These are phyloP conservation scores for Tetragonula carbonaria DNA, from an alignment of 2,888 invertebrate species.

Conservation along the genomic window DNA sequence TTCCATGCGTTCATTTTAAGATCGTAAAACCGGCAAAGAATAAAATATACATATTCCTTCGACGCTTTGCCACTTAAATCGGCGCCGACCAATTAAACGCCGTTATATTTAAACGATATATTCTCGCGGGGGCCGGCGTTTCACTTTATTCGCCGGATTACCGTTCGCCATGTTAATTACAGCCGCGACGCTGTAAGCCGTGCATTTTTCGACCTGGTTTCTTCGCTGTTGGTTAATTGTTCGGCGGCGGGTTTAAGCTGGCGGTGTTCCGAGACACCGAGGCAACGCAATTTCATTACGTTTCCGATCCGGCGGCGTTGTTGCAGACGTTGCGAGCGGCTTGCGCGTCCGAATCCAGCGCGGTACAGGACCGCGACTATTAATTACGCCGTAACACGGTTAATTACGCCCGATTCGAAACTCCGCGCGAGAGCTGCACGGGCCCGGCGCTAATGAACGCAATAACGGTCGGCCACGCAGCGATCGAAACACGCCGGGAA, in stretches of 20 bases:
- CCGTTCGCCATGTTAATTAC: not conserved
- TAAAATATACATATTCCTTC: not conserved
- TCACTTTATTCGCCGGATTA: not conserved
- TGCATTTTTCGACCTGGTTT: not conserved
- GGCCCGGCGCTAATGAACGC: conserved; percentile 49
- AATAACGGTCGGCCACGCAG: conserved; percentile 46
- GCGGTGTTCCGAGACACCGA: not conserved
- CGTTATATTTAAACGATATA: not conserved
- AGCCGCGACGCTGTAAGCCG: not conserved
- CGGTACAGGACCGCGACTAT: conserved; percentile 45
- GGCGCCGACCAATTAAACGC: not conserved
- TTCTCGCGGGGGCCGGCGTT: not conserved
- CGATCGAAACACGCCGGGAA: conserved; percentile 43
- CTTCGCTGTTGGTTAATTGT: conserved; percentile 8
- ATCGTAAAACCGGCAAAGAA: too few relatives aligned
- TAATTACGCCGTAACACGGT: conserved; percentile 57
- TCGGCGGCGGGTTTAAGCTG: conserved; percentile 13
- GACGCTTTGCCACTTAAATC: not conserved
- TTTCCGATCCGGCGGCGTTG: conserved; percentile 17
- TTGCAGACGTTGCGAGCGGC: conserved; percentile 31
- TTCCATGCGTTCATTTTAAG: too few relatives aligned
- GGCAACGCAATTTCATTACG: conserved; percentile 25
- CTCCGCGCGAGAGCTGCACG: conserved; percentile 15
- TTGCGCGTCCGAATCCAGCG: conserved; percentile 23
- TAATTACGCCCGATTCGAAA: conserved; percentile 60